A percentile compares a stretch with the other conserved stretches of the same genome.
These are phyloP conservation scores for Coturnix japonica DNA, from an alignment of 2,113 vertebrate species.

Conservation along the genomic window DNA sequence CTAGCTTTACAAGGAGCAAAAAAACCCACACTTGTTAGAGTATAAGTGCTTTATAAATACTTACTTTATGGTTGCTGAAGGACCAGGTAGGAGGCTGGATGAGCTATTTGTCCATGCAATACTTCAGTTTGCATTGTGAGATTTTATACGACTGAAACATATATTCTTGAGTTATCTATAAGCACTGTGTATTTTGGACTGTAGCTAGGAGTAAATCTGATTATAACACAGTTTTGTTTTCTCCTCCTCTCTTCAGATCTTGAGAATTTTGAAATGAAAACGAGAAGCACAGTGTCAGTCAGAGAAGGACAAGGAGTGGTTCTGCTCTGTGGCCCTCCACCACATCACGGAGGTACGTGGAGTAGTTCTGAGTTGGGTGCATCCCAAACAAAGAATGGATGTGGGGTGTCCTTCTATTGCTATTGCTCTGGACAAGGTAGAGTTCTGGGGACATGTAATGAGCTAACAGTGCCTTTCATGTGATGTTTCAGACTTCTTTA, in stretches of 20 bases:
- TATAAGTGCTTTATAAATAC: neutral
- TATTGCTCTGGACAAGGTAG: no score
- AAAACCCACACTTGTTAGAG: neutral
- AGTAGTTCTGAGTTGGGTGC: fast-evolving
- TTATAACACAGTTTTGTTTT: conserved; percentile 18
- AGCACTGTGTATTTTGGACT: neutral
- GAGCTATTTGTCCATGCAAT: neutral
- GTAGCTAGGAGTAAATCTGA: neutral
- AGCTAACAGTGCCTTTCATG: neutral
- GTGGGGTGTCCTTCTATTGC: neutral
- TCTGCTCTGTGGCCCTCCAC: conserved; percentile 86
- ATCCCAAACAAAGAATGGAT: neutral
- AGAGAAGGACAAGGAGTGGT: conserved; percentile 90
- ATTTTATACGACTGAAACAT: fast-evolving
- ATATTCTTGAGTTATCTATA: fast-evolving
- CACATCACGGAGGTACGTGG: conserved; percentile 84
- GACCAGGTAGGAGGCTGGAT: fast-evolving
- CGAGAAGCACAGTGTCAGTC: conserved; percentile 83
- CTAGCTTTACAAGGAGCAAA: neutral
- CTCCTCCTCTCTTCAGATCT: conserved; percentile 79
- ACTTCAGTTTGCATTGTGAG: neutral
- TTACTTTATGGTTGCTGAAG: neutral
- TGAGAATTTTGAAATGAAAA: conserved; percentile 85
- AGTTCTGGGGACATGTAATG: neutral
- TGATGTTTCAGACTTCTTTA: neutral